Base-by-base conservation (phyloP, 2,797 vertebrate species). In the Chelmon rostratus region DNA sequence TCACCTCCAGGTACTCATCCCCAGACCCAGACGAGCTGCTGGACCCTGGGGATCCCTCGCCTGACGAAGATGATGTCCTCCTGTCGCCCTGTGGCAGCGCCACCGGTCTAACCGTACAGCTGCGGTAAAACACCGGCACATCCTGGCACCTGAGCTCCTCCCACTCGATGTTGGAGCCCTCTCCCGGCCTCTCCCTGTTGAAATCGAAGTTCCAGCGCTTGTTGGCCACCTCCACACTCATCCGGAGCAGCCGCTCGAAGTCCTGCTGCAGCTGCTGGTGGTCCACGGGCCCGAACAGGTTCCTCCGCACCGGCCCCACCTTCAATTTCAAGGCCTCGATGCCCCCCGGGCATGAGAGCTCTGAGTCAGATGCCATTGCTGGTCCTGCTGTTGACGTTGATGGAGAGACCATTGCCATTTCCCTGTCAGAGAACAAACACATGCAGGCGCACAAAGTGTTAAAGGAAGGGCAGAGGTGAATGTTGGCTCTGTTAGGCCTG, bases 141-240 rank as follows among this genome's bases (percentile, higher is more conserved):
- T 96, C 90, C 15, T 91, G 91, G 81, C 81, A 88, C 28, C 54
- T 57, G 0, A 97, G 78, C 88, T 91, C 91, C 90, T 96, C 95
- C 96, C 96, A 97, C 75, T 96, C 82, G 0, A 96, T 40, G 3
- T 68, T 33, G 1, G 90, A 44, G 21, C 92, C 95, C 2, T 92
- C 68, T 0, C 33, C 50, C 0, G 93, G 95, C 2, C 0, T 15
- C 19, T 96, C 92, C 0, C 1, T 78, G 54, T 90, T 89, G 79
- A 97, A 97, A 87, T 96, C 92, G 0, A 96, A 97, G 92, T 94
- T 96, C 95, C 95, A 96, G 63, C 95, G 94, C 57, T 94, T 91
- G 68, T 91, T 95, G 72, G 95, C 95, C 31, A 62, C 74, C 76
- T 96, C 92, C 42, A 94, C 0, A 0, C 72, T 91, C 81, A 85